Evolutionary conservation across 2,797 vertebrate genomes (phyloP).

Genomic region (Vireo griseus): DNA sequence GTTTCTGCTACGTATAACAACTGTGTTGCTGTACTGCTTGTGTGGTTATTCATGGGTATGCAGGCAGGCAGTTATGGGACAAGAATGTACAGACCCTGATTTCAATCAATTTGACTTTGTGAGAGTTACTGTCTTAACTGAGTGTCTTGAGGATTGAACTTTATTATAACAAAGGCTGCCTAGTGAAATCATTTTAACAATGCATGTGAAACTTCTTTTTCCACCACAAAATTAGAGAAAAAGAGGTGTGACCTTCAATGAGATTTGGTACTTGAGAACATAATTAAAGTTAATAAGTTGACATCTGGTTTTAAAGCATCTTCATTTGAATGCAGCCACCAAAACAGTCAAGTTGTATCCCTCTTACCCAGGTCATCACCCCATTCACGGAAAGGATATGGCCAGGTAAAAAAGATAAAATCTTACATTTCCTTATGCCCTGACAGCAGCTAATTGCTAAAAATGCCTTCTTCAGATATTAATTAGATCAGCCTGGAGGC

Average conservation of each 20-base stretch:
- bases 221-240: neutral
- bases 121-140: neutral
- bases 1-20: neutral
- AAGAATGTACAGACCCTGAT: neutral
- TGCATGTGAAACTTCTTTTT: neutral
- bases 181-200: neutral
- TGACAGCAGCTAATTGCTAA: neutral
- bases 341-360: neutral
- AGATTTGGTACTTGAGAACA: neutral
- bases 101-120: neutral
- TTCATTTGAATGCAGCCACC: neutral
- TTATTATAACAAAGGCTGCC: neutral
- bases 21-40: neutral
- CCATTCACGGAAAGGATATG: neutral
- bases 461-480: constrained; percentile 2
- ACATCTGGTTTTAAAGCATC: neutral
- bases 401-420: neutral
- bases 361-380: neutral
- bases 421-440: neutral
- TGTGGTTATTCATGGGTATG: neutral
- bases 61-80: neutral
- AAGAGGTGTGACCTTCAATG: neutral
- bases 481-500: constrained; percentile 23
- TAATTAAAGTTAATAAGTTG: neutral
- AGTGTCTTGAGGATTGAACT: neutral